A percentile compares a stretch with the other conserved stretches of the same genome.
Evolutionary conservation across 2,888 invertebrate species (phyloP).

Genomic region (Zhengitettix transpicula): DNA sequence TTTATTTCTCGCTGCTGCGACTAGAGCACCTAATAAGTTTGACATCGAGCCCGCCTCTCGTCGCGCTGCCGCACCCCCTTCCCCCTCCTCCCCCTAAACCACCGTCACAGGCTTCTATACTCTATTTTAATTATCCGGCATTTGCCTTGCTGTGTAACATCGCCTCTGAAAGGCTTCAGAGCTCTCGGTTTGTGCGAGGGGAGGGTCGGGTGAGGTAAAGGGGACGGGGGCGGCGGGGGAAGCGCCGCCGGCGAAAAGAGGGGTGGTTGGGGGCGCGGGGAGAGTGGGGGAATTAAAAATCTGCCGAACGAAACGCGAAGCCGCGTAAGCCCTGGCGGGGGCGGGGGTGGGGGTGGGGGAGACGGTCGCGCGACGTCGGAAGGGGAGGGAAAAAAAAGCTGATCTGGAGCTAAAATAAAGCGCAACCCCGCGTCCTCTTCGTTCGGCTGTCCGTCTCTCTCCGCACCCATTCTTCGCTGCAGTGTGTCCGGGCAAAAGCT

Average conservation of each 20-base stretch:
- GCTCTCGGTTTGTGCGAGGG: neutral
- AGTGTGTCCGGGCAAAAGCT: neutral
- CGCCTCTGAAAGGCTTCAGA: constrained; percentile 4
- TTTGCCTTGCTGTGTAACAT: constrained; percentile 12
- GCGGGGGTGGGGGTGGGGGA: neutral
- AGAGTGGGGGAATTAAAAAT: constrained; percentile 1
- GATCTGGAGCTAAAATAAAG: neutral
- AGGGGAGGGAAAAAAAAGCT: neutral
- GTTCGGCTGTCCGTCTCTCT: neutral
- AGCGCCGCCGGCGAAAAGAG: neutral
- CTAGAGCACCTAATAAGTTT: constrained; percentile 7
- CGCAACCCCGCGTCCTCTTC: neutral
- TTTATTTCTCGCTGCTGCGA: neutral
- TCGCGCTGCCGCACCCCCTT: neutral
- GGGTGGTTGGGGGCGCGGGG: neutral
- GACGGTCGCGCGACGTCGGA: neutral
- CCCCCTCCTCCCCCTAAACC: neutral
- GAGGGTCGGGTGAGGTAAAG: neutral
- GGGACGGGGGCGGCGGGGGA: neutral
- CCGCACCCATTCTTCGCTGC: neutral
- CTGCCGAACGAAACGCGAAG: neutral
- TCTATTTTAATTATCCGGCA: constrained; percentile 14
- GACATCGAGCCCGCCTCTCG: constrained; percentile 6
- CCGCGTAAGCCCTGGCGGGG: neutral
- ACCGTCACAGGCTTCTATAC: constrained; percentile 7